Percentiles rank a stretch among this genome's conserved stretches.
Conservation (phyloP, 2,888 invertebrate species). For the Andrena fulva region DNA sequence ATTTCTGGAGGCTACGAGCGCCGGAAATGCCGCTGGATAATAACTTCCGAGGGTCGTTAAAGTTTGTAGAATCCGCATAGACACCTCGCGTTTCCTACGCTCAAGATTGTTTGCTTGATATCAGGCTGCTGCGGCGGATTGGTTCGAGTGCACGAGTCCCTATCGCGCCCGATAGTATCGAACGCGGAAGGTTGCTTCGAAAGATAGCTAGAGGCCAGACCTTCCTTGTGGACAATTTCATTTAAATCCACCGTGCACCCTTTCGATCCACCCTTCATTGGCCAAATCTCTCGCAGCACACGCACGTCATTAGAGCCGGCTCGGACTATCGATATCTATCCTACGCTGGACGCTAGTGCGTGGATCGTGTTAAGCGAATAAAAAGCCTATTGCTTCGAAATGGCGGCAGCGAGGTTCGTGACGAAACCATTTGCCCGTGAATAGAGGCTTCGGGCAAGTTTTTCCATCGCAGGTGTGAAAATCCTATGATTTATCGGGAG, state of each 20-base stretch:
- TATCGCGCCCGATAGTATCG: constrained; percentile 1
- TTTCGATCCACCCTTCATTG: constrained; percentile 78
- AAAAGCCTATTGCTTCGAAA: constrained; percentile 78
- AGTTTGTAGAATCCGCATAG: too few species aligned
- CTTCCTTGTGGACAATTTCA: constrained; percentile 63
- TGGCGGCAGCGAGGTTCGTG: constrained; percentile 53
- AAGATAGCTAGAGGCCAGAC: constrained; percentile 23
- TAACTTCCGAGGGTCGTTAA: background rate
- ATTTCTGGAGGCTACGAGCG: background rate
- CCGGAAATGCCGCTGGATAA: too few species aligned
- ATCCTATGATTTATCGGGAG: constrained; percentile 4
- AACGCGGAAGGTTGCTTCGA: constrained; percentile 25
- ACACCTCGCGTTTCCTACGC: background rate
- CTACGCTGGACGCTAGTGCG: constrained; percentile 77
- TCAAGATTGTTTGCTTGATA: background rate
- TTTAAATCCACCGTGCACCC: constrained; percentile 72
- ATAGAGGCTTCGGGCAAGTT: constrained; percentile 14
- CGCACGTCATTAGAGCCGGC: constrained; percentile 82
- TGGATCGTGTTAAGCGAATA: constrained; percentile 79
- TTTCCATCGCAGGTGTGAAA: constrained; percentile 29
- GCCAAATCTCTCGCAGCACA: constrained; percentile 83
- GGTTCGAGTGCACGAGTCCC: background rate
- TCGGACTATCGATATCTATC: constrained; percentile 80
- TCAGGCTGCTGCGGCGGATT: background rate
- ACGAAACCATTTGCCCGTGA: constrained; percentile 55